A percentile compares a stretch with the other conserved stretches of the same genome.
Evolutionary conservation across 2,888 invertebrate genomes (phyloP).

Genomic region (Neoitamus cyanurus): DNA sequence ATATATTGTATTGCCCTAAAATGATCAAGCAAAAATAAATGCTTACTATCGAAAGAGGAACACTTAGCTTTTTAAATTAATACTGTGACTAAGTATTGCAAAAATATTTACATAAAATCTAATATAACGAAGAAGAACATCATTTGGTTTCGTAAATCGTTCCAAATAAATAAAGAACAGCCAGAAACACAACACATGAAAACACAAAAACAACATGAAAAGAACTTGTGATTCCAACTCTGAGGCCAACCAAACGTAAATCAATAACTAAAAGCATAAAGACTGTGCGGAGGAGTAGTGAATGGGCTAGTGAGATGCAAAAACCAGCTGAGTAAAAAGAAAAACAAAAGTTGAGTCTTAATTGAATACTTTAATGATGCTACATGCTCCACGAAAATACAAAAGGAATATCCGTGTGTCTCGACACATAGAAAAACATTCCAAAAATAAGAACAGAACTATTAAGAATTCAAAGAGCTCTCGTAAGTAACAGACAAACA

Average conservation of each 20-base stretch:
- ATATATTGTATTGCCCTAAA: no score
- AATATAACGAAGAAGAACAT: no score
- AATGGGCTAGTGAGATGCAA: not conserved
- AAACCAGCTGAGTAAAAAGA: not conserved
- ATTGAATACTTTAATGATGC: slow-evolving; percentile 17
- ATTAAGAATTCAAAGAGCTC: slow-evolving; percentile 9
- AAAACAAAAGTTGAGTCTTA: not conserved
- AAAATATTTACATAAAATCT: no score
- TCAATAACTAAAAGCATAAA: not conserved
- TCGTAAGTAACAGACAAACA: slow-evolving; percentile 18
- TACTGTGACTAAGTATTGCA: no score
- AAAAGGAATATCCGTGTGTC: not conserved
- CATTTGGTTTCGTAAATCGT: no score
- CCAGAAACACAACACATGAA: not conserved
- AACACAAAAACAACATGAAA: not conserved
- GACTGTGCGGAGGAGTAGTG: not conserved
- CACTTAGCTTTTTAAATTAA: no score
- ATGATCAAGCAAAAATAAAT: no score
- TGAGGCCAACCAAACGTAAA: not conserved
- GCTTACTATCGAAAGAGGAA: no score
- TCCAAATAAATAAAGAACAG: not conserved
- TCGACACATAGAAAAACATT: slow-evolving; percentile 3
- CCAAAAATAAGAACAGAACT: slow-evolving; percentile 13
- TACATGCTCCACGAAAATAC: slow-evolving; percentile 14
- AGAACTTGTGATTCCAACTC: not conserved